Evolutionary conservation across 2,888 invertebrate genomes (phyloP), one percentile per base, ranked within the genome.

Genomic region (Eupithecia insigniata): DNA sequence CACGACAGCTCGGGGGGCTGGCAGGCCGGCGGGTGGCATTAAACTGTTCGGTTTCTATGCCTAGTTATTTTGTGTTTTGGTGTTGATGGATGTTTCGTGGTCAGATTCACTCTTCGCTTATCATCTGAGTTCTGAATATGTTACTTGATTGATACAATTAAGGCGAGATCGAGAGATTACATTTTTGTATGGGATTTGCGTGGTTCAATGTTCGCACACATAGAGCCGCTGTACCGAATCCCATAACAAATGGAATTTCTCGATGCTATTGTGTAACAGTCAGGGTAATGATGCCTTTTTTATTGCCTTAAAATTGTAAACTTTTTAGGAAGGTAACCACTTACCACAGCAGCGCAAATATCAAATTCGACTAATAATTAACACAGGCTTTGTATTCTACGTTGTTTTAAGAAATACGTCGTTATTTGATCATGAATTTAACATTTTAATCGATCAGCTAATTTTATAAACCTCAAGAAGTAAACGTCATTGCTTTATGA

Each of bases 11-110:
- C 12, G 55, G 55, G 26, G 55, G 55, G 55, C 55, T 55, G 55
- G 55, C 55, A 55, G 55, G 22, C 26, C 14, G 55, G 55, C 26
- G 55, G 55, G 12, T 55, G 55, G 55, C 22, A 55, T 55, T 55
- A 55, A 55, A 26, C 12, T 51, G 3, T 51, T 22, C 22, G n/a
- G 16, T 22, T 22, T 10, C 14, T 51, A 22, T 51, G 22, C 0
- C n/a, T 51, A 22, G 22, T 51, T 22, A 8, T 51, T 22, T 3
- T 51, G 22, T 51, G n/a, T 10, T 10, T 51, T 22, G 22, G 10
- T 51, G 22, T 12, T 51, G 22, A 10, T 22, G 10, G 22, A 51
- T 22, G 26, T 26, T 26, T 55, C 22, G 14, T 26, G 55, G 51
- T 3, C 55, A 26, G 14, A 26, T 55, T 14, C 5, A 12, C 12